A percentile compares a stretch with the other conserved stretches of the same genome.
These are phyloP conservation scores for Dynastes hyllus DNA, from an alignment of 2,888 invertebrate genomes.

Conservation along the genomic window DNA sequence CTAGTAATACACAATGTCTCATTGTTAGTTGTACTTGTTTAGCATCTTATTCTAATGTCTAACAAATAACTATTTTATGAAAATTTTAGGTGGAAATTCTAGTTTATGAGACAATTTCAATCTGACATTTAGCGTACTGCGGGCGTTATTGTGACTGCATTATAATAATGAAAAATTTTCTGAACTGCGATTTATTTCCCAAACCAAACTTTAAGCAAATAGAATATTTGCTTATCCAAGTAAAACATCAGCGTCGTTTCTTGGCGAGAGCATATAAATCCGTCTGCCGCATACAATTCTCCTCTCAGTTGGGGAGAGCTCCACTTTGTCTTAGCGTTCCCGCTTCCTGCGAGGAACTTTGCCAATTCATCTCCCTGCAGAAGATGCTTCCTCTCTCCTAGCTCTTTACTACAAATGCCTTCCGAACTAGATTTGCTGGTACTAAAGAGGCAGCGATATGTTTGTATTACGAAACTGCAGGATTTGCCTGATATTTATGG, in stretches of 20 bases:
- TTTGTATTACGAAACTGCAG: slow-evolving; percentile 67
- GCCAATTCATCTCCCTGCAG: slow-evolving; percentile 69
- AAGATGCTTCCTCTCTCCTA: slow-evolving; percentile 69
- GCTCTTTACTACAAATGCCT: slow-evolving; percentile 70
- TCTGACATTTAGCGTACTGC: no score
- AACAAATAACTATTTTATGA: no score
- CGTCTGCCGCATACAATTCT: slow-evolving; percentile 54
- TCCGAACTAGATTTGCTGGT: slow-evolving; percentile 70
- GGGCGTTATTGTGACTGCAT: slow-evolving; percentile 7
- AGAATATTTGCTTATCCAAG: slow-evolving; percentile 55
- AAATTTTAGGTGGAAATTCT: no score
- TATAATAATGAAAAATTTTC: slow-evolving; percentile 40
- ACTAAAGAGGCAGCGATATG: slow-evolving; percentile 68
- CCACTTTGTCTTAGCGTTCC: slow-evolving; percentile 69
- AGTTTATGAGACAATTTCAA: no score
- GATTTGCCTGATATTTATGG: slow-evolving; percentile 64
- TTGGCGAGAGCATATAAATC: slow-evolving; percentile 54
- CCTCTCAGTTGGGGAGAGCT: slow-evolving; percentile 56
- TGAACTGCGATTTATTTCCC: slow-evolving; percentile 38
- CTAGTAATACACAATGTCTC: no score
- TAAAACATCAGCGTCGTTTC: slow-evolving; percentile 54
- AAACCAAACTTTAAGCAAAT: slow-evolving; percentile 50
- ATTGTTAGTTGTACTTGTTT: no score
- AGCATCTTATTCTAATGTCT: no score
- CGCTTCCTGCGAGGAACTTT: slow-evolving; percentile 68